These are phyloP conservation scores for Pachypeltis micranthus DNA, from an alignment of 1,140 invertebrate species.

Conservation along the genomic window DNA sequence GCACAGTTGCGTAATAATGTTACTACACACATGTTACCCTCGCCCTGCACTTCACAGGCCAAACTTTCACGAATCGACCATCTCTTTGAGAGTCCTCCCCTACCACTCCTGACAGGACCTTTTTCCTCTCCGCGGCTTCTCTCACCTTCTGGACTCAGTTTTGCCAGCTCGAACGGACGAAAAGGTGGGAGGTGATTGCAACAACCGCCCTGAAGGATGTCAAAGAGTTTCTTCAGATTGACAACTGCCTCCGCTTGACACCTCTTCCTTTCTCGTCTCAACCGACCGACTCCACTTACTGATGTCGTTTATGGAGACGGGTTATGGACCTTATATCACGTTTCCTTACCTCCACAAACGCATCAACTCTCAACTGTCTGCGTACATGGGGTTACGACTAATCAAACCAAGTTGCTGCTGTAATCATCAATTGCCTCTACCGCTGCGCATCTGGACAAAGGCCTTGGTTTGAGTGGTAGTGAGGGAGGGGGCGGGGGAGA, in stretches of 20 bases:
- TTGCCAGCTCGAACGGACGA: background rate
- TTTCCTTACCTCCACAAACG: too few species aligned
- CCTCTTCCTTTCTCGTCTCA: background rate
- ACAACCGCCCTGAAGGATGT: background rate
- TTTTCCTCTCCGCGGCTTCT: background rate
- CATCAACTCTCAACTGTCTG: too few species aligned
- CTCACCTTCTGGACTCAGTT: background rate
- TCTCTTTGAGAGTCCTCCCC: background rate
- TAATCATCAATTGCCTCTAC: too few species aligned
- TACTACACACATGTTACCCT: constrained; percentile 7
- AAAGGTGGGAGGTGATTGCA: background rate
- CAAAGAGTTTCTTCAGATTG: background rate
- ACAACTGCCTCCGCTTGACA: background rate
- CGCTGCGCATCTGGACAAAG: too few species aligned
- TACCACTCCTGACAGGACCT: too few species aligned
- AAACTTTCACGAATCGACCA: constrained; percentile 6
- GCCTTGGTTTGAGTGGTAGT: too few species aligned
- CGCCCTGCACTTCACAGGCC: constrained; percentile 5
- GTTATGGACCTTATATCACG: too few species aligned
- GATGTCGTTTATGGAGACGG: too few species aligned
- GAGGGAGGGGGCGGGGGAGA: too few species aligned
- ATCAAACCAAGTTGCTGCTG: too few species aligned
- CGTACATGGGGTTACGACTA: too few species aligned
- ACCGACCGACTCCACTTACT: too few species aligned
- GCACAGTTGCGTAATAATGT: constrained; percentile 5